A percentile compares a stretch with the other conserved stretches of the same genome.
Conservation (phyloP, 2,113 vertebrate genomes). For the Elachura formosa region DNA sequence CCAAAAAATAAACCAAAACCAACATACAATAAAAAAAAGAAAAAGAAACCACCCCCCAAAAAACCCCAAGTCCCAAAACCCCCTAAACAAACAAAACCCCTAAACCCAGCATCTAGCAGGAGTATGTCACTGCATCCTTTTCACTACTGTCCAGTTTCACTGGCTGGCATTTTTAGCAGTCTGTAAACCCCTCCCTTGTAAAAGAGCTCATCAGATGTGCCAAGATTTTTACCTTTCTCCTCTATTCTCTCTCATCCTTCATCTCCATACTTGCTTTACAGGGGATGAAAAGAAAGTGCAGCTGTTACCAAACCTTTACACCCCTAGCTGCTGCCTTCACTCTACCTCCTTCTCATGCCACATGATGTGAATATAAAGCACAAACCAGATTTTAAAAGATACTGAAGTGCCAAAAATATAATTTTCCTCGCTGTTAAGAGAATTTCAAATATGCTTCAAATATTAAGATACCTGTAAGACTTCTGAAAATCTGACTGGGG, state of each 20-base stretch:
- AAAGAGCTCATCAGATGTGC: background rate
- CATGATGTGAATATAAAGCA: background rate
- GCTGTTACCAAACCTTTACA: background rate
- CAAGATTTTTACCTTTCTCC: background rate
- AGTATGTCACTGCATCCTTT: background rate
- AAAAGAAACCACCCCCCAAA: no score
- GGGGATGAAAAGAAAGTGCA: background rate
- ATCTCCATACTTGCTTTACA: background rate
- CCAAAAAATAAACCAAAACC: background rate
- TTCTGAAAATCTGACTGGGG: background rate
- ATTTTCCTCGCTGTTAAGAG: background rate
- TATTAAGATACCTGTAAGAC: background rate
- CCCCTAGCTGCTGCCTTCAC: background rate
- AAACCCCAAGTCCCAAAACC: background rate
- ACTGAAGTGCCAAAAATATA: background rate
- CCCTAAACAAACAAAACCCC: background rate
- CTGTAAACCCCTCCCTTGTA: background rate
- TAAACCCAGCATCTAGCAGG: background rate
- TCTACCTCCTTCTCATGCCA: background rate
- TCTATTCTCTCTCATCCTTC: background rate
- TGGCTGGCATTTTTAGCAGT: background rate
- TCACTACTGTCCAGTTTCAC: background rate
- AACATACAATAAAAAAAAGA: background rate
- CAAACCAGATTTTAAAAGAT: background rate
- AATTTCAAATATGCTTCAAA: background rate